Evolutionary conservation across 2,797 vertebrate genomes (phyloP).

Genomic region (Lithobates sylvaticus): DNA sequence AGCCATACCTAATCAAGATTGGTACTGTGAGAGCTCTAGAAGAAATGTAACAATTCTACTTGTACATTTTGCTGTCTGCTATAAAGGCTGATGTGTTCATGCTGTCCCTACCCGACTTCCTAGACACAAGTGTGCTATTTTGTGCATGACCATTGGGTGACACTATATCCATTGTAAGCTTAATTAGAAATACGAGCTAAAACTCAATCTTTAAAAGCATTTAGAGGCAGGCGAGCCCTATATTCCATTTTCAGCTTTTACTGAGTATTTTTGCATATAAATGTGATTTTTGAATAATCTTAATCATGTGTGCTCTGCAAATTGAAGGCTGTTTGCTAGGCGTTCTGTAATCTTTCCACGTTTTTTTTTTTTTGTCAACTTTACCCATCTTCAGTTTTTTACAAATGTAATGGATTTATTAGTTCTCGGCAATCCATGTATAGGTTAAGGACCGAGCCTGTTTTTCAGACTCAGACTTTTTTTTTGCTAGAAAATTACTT

Average conservation of each 20-base stretch:
- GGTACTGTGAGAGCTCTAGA: background rate
- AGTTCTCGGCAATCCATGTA: background rate
- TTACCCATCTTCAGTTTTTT: background rate
- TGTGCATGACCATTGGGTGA: slow-evolving; percentile 28
- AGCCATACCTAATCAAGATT: background rate
- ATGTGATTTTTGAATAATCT: slow-evolving; percentile 29
- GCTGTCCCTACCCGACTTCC: background rate
- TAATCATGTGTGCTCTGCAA: slow-evolving; percentile 35
- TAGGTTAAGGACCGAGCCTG: no score
- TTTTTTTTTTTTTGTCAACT: background rate
- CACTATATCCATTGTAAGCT: slow-evolving; percentile 29
- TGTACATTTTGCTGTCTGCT: background rate
- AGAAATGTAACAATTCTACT: background rate
- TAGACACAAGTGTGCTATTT: background rate
- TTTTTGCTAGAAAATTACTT: no score
- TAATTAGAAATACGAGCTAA: background rate
- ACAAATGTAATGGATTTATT: background rate
- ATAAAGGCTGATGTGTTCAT: background rate
- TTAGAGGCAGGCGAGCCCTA: slow-evolving; percentile 45
- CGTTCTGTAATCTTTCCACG: slow-evolving; percentile 23
- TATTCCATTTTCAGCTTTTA: slow-evolving; percentile 56
- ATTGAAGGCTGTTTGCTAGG: slow-evolving; percentile 25
- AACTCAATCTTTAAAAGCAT: background rate
- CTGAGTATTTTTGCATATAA: slow-evolving; percentile 39
- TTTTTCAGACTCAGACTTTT: no score